Evolutionary conservation across 1,140 invertebrate genomes (phyloP), one percentile per base, ranked within the genome.

Genomic region (Calosoma granatense): DNA sequence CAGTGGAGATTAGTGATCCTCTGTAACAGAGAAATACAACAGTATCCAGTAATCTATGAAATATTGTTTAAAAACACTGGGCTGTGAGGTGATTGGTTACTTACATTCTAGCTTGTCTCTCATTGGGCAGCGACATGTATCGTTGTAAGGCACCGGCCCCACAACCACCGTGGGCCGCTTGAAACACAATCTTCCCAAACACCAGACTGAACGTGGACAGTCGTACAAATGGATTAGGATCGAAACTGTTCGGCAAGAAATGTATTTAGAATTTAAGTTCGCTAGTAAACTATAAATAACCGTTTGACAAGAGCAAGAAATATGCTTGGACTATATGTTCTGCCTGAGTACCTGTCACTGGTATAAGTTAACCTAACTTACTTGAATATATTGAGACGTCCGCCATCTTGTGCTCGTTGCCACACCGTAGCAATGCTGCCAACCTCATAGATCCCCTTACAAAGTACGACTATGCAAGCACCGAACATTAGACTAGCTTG

Each of bases 401-500:
- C 73, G 52, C 77, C 75, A 60, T 75, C 63, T 6, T 65, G 56
- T 55, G 73, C 75, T 17, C 71, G 73, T 23, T 70, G 64, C 30
- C 74, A 64, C 0, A 79, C 74, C 52, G 72, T 68, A 1, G 51
- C 15, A 12, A 85, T 64, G 1, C 86, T 85, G 11, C 86, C 86
- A 1, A 82, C 69, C 12, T 82, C 76, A 26, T 75, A 67, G 12
- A 78, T 77, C 0, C 86, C 86, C 61, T 86, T 78, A 0, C 80
- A 67, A 22, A 81, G 61, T 15, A 88, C 79, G 20, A 81, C 78
- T 14, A 87, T 62, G 4, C 88, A 76, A 15, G 85, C 82, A 20
- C 78, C 78, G 61, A 86, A 78, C 76, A 88, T 88, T 12, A 86
- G 69, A 39, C 78, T 64, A 11, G 82, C 78, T 71, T 87, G 86